These are phyloP conservation scores for Drosophila mayri DNA, from an alignment of 1,140 invertebrate genomes.

Conservation along the genomic window DNA sequence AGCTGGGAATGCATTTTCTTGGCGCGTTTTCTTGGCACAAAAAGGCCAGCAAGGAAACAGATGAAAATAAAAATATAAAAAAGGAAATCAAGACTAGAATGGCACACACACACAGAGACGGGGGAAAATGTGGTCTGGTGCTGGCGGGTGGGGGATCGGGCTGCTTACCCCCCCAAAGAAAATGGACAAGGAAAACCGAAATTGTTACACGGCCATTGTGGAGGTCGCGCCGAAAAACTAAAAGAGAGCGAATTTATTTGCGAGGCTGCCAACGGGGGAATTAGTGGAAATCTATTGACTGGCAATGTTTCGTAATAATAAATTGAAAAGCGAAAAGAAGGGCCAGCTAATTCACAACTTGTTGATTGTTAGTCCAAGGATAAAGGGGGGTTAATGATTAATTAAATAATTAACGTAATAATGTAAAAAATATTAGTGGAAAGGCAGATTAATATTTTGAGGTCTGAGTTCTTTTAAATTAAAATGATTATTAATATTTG, in stretches of 20 bases:
- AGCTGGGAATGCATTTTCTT: conserved; percentile 42
- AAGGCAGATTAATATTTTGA: neutral
- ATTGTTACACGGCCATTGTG: conserved; percentile 80
- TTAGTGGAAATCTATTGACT: conserved; percentile 27
- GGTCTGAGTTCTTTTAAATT: neutral
- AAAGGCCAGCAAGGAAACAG: neutral
- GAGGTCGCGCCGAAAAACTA: conserved; percentile 65
- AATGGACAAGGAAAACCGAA: conserved; percentile 49
- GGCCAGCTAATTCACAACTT: conserved; percentile 33
- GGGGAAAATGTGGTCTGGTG: neutral
- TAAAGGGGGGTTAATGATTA: neutral
- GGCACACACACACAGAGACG: neutral
- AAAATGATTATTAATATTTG: too few relatives aligned
- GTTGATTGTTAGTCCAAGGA: conserved; percentile 18
- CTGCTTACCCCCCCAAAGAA: too few relatives aligned
- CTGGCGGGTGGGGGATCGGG: neutral
- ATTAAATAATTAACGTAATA: neutral
- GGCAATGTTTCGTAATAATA: conserved; percentile 40
- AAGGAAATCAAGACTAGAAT: conserved; percentile 9
- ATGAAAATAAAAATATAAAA: neutral
- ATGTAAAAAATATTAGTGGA: neutral
- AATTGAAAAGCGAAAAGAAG: conserved; percentile 22
- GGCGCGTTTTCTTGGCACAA: conserved; percentile 58
- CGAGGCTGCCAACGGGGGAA: conserved; percentile 45
- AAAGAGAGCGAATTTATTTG: conserved; percentile 34